These are phyloP conservation scores for Ptilodon capucinus DNA, from an alignment of 2,888 invertebrate species.

Conservation along the genomic window DNA sequence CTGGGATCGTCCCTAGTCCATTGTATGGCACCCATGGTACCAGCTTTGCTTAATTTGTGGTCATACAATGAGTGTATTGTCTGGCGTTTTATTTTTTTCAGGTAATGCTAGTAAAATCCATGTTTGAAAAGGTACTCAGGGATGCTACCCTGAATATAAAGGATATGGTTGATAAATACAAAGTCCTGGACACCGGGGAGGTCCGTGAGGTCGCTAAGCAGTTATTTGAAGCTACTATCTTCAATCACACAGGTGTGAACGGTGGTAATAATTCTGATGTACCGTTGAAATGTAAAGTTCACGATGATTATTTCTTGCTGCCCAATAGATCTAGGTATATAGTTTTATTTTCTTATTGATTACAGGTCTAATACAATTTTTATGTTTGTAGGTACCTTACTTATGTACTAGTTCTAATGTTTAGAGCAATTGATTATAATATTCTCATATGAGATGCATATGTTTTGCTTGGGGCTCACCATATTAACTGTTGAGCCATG, in stretches of 20 bases:
- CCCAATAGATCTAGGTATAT: constrained; percentile 86
- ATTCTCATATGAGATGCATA: too few relatives aligned
- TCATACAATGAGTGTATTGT: not conserved
- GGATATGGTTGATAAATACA: constrained; percentile 28
- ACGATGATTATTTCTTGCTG: constrained; percentile 82
- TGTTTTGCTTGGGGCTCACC: too few relatives aligned
- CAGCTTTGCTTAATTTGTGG: too few relatives aligned
- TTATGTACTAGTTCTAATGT: too few relatives aligned
- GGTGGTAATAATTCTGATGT: constrained; percentile 83
- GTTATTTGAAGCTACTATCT: constrained; percentile 55
- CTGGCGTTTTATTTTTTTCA: constrained; percentile 47
- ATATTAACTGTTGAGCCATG: too few relatives aligned
- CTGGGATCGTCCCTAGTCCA: too few relatives aligned
- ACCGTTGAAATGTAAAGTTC: constrained; percentile 74
- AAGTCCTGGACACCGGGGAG: constrained; percentile 54
- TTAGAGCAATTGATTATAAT: too few relatives aligned
- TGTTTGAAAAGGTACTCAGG: constrained; percentile 42
- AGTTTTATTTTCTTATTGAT: too few relatives aligned
- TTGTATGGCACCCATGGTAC: too few relatives aligned
- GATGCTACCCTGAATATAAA: constrained; percentile 38
- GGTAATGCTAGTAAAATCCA: constrained; percentile 45
- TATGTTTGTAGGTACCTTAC: too few relatives aligned
- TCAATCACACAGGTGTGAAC: constrained; percentile 47
- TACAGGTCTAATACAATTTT: too few relatives aligned
- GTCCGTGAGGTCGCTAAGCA: constrained; percentile 51